Conservation (phyloP, 2,797 vertebrate genomes). For the Chelon auratus region DNA sequence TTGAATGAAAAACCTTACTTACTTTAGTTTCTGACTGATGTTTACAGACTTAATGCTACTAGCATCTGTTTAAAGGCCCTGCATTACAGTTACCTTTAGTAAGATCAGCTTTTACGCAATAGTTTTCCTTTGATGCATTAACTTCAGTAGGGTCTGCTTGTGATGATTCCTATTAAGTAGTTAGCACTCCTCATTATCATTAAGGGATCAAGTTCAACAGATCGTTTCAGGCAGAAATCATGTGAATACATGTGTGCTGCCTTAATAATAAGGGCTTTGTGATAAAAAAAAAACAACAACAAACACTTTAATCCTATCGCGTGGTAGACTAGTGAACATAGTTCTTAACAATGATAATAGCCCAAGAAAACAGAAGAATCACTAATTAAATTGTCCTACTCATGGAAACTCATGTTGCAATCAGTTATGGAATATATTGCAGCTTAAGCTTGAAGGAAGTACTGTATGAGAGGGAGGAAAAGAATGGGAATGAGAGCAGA, state of each 20-base stretch:
- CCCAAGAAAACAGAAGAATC: neutral
- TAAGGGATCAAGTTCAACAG: neutral
- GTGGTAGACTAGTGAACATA: too few relatives aligned
- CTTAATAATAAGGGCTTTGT: neutral
- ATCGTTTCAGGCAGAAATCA: neutral
- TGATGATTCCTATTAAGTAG: neutral
- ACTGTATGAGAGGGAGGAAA: too few relatives aligned
- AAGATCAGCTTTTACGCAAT: neutral
- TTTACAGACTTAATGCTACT: neutral
- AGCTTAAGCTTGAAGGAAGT: neutral
- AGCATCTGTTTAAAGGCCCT: neutral
- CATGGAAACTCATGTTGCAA: neutral
- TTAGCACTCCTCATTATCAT: neutral
- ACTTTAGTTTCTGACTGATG: neutral
- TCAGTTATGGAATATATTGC: neutral
- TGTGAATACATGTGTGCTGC: neutral
- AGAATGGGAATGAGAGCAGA: neutral
- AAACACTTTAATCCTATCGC: neutral
- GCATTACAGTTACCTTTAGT: neutral
- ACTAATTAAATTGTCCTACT: neutral
- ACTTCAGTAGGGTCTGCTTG: too few relatives aligned
- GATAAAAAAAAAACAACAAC: neutral
- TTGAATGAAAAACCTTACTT: neutral
- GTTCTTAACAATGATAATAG: neutral
- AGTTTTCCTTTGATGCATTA: neutral